Base-by-base conservation (phyloP, 2,888 invertebrate species). In the Aphodius granarius region DNA sequence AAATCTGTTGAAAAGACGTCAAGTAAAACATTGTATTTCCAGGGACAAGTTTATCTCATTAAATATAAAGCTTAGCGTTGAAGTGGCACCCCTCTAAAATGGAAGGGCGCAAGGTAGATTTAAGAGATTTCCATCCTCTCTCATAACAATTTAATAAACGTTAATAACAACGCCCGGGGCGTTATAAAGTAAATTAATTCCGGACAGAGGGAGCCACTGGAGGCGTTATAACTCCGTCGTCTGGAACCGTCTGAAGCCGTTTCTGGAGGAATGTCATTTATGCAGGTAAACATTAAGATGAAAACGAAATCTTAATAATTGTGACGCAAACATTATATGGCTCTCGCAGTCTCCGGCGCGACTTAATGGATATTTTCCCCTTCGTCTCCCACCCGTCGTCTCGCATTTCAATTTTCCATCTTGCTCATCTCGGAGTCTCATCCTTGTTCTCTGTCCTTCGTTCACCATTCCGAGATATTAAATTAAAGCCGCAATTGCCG, bases 261-360 rank as follows among this genome's bases (percentile, higher is more conserved):
- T 79, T 79, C 79, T 79, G 78, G 19, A 81, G 82, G 83, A 83
- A 83, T 83, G 83, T 79, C 83, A 82, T 82, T 83, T 83, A 82
- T 82, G 81, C 83, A 82, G 84, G 83, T 83, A 83, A 83, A 84
- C 84, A 84, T 82, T 79, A 80, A 83, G 84, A 85, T 84, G 85
- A 83, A 85, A 84, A 85, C 84, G 85, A 85, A 85, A 85, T 85
- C 85, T 85, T 85, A 85, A 85, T 85, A 85, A 85, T 84, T 85
- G 84, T 84, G 85, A 84, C 85, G 83, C 83, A 84, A 85, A 85
- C 84, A 83, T 84, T 83, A 83, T 83, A 81, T 80, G 77, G 78
- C 20, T 65, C n/a, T 21, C 21, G 68, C 43, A 75, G 22, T n/a
- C 68, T 20, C 68, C 21, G 78, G 78, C 77, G 78, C 71, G 73